Evolutionary conservation across 2,113 vertebrate species (phyloP).

Genomic region (Pampusana beccarii): DNA sequence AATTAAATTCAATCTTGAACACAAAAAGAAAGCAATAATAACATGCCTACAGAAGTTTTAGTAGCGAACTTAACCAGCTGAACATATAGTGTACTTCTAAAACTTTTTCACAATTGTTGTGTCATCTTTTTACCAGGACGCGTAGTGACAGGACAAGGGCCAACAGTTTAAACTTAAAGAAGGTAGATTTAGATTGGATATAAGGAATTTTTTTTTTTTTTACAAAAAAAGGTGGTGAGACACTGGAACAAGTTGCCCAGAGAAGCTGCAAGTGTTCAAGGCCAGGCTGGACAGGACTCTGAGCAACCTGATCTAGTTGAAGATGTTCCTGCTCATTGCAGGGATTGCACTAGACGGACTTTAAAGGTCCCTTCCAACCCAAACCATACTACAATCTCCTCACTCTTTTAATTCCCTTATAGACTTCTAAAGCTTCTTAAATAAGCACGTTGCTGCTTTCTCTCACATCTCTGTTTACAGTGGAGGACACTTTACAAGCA

Average conservation of each 20-base stretch:
- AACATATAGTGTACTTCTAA: background rate
- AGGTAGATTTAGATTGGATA: background rate
- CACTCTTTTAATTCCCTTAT: background rate
- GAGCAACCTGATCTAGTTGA: background rate
- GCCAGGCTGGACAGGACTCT: rapidly evolving
- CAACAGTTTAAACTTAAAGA: background rate
- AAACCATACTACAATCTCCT: background rate
- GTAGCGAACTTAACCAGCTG: background rate
- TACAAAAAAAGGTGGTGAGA: background rate
- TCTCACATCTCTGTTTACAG: background rate
- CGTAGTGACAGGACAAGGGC: background rate
- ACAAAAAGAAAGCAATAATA: background rate
- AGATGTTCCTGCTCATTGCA: background rate
- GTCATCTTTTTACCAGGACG: background rate
- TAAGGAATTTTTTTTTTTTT: background rate
- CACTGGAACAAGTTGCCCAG: background rate
- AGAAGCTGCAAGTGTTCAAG: background rate
- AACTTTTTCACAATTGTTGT: background rate
- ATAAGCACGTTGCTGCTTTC: background rate
- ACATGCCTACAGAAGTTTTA: background rate
- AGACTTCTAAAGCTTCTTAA: background rate
- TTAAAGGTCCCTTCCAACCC: background rate
- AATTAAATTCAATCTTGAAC: background rate
- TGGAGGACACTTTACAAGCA: background rate
- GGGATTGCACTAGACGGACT: background rate